Percentiles rank a stretch among this genome's conserved stretches.
phyloP scores from a whole-genome alignment of 2,797 vertebrate genomes.

The Scyliorhinus canicula region DNA sequence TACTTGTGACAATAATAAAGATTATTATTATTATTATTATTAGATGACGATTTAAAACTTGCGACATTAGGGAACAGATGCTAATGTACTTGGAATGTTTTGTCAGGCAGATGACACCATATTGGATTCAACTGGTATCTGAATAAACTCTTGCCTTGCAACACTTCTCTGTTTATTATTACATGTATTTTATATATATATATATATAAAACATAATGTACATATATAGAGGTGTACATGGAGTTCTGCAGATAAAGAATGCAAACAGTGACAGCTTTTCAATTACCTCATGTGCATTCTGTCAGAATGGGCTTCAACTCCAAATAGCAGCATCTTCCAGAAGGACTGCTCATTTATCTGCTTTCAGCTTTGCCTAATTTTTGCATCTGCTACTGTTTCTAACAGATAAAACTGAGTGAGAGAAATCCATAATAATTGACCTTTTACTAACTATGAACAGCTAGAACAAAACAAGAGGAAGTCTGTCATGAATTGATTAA shows the following conservation, averaged over 20 bases:
- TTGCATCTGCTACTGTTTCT: slow-evolving; percentile 7
- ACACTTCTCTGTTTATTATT: background rate
- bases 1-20: too few species aligned
- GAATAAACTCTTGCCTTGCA: background rate
- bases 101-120: background rate
- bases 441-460: background rate
- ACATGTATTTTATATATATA: background rate
- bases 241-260: background rate
- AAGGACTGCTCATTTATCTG: slow-evolving; percentile 16
- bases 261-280: background rate
- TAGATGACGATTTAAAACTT: background rate
- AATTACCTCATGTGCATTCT: background rate
- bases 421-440: slow-evolving; percentile 15
- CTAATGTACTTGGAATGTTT: background rate
- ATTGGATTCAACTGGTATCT: background rate
- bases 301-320: background rate
- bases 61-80: background rate
- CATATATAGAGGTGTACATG: background rate
- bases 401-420: slow-evolving; percentile 12
- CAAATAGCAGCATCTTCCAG: background rate
- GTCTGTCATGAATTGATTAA: background rate
- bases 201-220: background rate
- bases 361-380: background rate
- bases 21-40: too few species aligned
- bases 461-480: background rate